A percentile compares a stretch with the other conserved stretches of the same genome.
Evolutionary conservation across 2,113 vertebrate genomes (phyloP).

Genomic region (Tenrec ecaudatus): DNA sequence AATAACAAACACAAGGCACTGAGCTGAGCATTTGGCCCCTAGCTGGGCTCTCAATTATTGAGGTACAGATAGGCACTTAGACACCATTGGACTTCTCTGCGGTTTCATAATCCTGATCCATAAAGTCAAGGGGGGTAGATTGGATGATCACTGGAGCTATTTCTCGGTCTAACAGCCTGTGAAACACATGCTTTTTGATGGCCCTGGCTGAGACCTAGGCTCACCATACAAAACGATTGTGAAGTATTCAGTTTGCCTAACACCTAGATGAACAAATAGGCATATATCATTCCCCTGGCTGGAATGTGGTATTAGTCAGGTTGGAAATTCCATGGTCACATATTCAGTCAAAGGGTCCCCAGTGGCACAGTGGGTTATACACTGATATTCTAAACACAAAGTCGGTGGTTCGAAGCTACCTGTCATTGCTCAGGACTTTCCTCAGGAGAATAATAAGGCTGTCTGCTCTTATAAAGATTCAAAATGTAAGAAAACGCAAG

Average conservation of each 20-base stretch:
- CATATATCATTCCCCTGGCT: not conserved
- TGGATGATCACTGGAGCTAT: not conserved
- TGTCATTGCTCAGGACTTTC: too few species aligned
- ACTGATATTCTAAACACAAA: too few species aligned
- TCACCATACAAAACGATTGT: not conserved
- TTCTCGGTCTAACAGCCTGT: constrained; percentile 14
- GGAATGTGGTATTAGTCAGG: not conserved
- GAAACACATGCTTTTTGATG: constrained; percentile 15
- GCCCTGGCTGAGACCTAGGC: not conserved
- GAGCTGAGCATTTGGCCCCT: not conserved
- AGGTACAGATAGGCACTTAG: not conserved
- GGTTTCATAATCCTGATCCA: constrained; percentile 25
- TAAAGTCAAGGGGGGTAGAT: constrained; percentile 20
- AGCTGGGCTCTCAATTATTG: not conserved
- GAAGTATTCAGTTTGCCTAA: constrained; percentile 27
- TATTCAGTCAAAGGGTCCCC: not conserved
- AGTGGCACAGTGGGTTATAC: too few species aligned
- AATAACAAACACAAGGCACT: not conserved
- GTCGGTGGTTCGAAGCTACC: too few species aligned
- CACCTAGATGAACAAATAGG: not conserved
- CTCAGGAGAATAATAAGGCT: too few species aligned
- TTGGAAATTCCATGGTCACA: not conserved
- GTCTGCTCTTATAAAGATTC: too few species aligned
- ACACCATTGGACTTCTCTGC: not conserved
- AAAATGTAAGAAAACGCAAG: too few species aligned